Evolutionary conservation across 2,797 vertebrate genomes (phyloP).

Genomic region (Rhabdophis nuchalis): DNA sequence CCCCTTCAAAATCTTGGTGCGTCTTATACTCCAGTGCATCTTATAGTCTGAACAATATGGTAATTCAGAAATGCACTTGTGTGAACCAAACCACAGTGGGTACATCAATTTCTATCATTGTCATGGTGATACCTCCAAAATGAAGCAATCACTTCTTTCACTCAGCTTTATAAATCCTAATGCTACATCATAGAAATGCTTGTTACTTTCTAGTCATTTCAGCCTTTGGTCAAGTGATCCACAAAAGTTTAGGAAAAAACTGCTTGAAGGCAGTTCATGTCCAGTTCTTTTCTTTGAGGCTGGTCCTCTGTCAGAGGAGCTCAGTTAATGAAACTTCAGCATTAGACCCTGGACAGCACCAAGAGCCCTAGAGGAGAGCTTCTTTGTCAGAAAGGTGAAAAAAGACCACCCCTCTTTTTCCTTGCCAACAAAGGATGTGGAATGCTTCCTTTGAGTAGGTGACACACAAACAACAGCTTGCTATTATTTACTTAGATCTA

Average conservation of each 20-base stretch:
- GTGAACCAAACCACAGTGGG: background rate
- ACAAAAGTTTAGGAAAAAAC: background rate
- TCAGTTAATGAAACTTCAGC: background rate
- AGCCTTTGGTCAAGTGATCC: background rate
- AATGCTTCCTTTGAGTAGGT: slow-evolving; percentile 5
- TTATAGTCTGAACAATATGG: no score
- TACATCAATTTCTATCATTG: background rate
- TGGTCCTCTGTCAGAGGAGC: background rate
- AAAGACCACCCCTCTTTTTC: background rate
- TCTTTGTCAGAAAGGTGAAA: background rate
- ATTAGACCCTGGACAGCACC: background rate
- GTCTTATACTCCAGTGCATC: no score
- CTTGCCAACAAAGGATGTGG: background rate
- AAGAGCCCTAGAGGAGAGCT: background rate
- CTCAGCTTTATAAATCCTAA: background rate
- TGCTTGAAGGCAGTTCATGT: background rate
- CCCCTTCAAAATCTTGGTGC: no score
- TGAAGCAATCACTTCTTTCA: background rate
- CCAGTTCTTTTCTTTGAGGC: background rate
- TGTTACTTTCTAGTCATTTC: background rate
- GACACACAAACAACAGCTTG: background rate
- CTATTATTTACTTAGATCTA: background rate
- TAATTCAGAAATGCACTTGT: background rate
- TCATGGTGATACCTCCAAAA: background rate
- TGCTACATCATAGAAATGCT: background rate